Conservation (phyloP, 2,113 vertebrate genomes). For the Ictalurus punctatus region DNA sequence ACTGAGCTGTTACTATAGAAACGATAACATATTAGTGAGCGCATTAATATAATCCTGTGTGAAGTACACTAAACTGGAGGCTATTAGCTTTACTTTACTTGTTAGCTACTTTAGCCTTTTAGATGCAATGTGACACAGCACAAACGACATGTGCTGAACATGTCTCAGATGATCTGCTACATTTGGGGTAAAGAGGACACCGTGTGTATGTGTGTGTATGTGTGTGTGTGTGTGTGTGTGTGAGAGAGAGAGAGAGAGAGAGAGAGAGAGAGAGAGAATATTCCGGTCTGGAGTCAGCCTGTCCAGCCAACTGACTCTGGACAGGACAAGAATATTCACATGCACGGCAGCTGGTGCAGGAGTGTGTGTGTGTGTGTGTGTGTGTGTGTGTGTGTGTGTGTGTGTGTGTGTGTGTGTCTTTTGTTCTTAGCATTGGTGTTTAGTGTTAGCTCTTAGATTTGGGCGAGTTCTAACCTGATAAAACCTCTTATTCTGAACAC, state of each 20-base stretch:
- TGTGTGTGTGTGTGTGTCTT: neutral
- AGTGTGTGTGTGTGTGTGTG: neutral
- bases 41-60: too few relatives aligned
- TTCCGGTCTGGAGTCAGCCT: neutral
- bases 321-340: constrained; percentile 12
- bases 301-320: neutral
- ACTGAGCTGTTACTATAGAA: too few relatives aligned
- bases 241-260: neutral
- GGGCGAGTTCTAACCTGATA: constrained; percentile 29
- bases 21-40: too few relatives aligned
- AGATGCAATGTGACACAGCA: too few relatives aligned
- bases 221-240: constrained; percentile 8
- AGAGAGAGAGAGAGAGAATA: neutral
- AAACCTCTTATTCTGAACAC: neutral
- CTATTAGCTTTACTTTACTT: too few relatives aligned
- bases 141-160: too few relatives aligned
- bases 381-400: neutral
- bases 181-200: too few relatives aligned
- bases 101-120: too few relatives aligned
- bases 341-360: neutral
- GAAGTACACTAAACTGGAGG: too few relatives aligned
- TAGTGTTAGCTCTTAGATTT: neutral
- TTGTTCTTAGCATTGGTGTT: neutral
- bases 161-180: too few relatives aligned
- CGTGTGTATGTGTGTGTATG: constrained; percentile 5